Evolutionary conservation across 2,888 invertebrate species (phyloP).

Genomic region (Torymus auratus): DNA sequence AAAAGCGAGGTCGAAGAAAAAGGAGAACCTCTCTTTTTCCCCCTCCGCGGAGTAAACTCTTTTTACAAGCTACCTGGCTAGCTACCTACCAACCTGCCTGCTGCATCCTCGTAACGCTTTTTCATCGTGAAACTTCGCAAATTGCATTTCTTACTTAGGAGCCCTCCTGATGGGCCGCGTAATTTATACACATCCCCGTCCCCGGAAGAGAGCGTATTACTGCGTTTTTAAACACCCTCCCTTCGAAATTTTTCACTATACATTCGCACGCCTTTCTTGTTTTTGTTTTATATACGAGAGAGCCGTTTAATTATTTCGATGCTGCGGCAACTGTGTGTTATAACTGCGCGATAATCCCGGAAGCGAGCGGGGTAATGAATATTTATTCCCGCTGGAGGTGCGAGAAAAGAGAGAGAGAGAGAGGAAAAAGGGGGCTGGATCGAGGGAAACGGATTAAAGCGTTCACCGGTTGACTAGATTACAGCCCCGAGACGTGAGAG

Average conservation of each 20-base stretch:
- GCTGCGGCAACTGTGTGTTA: constrained; percentile 12
- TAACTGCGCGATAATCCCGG: constrained; percentile 42
- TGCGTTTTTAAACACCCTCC: constrained; percentile 23
- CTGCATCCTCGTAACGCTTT: constrained; percentile 56
- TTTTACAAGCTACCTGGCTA: constrained; percentile 18
- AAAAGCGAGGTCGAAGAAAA: background rate
- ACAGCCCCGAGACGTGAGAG: too few species aligned
- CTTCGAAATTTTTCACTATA: background rate
- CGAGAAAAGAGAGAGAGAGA: too few species aligned
- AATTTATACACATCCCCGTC: constrained; percentile 56
- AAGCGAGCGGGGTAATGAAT: constrained; percentile 43
- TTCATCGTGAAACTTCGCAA: constrained; percentile 57
- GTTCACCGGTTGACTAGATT: too few species aligned
- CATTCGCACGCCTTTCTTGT: background rate
- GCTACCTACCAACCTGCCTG: background rate
- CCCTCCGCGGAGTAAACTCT: constrained; percentile 36
- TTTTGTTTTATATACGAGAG: constrained; percentile 13
- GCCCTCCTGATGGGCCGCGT: constrained; percentile 42
- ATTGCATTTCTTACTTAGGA: constrained; percentile 57
- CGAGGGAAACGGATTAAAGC: too few species aligned
- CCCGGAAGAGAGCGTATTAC: constrained; percentile 27
- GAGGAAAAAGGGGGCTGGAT: too few species aligned
- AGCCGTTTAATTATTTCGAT: constrained; percentile 45
- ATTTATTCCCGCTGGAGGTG: constrained; percentile 40
- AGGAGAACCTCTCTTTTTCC: background rate